A percentile compares a stretch with the other conserved stretches of the same genome.
phyloP scores from a whole-genome alignment of 2,797 vertebrate genomes.

The Falco peregrinus region DNA sequence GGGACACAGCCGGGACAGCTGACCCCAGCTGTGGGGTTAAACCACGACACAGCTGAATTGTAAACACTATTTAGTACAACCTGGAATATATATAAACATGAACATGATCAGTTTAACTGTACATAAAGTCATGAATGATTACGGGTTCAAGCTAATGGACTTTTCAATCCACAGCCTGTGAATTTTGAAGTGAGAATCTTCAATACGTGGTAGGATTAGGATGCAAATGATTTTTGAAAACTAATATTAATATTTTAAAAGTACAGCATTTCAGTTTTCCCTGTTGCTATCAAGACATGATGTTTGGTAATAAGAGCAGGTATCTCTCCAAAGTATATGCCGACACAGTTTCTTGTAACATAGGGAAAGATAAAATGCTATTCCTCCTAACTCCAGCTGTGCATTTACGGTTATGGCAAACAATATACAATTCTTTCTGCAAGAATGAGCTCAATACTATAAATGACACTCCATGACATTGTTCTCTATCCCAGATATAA shows the following conservation, averaged over 20 bases:
- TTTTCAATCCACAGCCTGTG: slow-evolving; percentile 28
- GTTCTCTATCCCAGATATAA: not conserved
- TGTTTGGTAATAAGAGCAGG: not conserved
- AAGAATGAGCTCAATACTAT: not conserved
- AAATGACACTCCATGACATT: not conserved
- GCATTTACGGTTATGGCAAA: not conserved
- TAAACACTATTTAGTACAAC: not conserved
- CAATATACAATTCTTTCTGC: not conserved
- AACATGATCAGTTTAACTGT: not conserved
- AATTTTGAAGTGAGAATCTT: slow-evolving; percentile 60
- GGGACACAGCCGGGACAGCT: no score
- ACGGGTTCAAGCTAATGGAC: slow-evolving; percentile 15
- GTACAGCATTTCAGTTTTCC: slow-evolving; percentile 29
- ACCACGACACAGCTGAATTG: not conserved
- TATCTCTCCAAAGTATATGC: not conserved
- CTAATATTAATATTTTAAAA: slow-evolving; percentile 23
- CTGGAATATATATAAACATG: not conserved
- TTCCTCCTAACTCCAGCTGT: not conserved
- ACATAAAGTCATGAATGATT: not conserved
- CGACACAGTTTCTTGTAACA: not conserved
- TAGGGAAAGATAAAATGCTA: not conserved
- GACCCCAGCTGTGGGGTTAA: not conserved
- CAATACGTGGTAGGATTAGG: not conserved
- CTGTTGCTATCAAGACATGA: not conserved
- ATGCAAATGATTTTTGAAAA: slow-evolving; percentile 66